These are phyloP conservation scores for Nomada lathburiana DNA, from an alignment of 2,888 invertebrate species.

Conservation along the genomic window DNA sequence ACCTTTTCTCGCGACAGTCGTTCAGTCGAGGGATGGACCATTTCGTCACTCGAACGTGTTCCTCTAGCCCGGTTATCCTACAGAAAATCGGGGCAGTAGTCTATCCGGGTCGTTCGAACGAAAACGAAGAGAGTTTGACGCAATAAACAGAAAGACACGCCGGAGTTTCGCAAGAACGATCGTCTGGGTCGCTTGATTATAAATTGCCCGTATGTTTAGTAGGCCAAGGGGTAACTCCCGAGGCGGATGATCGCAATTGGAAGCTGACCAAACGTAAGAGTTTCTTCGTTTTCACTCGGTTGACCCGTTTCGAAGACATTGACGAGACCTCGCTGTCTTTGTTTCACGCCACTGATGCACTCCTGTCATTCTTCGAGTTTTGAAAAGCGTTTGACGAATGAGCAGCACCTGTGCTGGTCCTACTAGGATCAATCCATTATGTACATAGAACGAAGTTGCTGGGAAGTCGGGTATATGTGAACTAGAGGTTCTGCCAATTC, in stretches of 20 bases:
- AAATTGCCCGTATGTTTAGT: conserved; percentile 35
- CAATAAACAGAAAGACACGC: background rate
- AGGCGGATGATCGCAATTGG: conserved; percentile 61
- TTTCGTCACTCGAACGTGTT: background rate
- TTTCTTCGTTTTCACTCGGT: conserved; percentile 51
- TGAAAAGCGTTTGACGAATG: background rate
- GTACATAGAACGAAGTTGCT: too few relatives aligned
- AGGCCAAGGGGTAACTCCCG: conserved; percentile 22
- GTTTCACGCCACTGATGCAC: background rate
- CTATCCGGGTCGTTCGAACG: conserved; percentile 20
- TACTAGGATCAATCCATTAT: too few relatives aligned
- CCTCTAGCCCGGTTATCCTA: too few relatives aligned
- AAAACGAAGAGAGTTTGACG: conserved; percentile 18
- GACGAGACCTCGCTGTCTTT: conserved; percentile 1
- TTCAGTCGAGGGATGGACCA: background rate
- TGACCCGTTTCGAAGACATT: conserved; percentile 13
- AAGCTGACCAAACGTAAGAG: conserved; percentile 75
- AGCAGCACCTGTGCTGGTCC: too few relatives aligned
- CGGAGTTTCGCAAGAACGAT: conserved; percentile 1
- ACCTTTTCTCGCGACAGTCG: background rate
- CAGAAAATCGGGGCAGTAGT: conserved; percentile 5
- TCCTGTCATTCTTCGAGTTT: background rate
- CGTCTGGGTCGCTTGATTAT: conserved; percentile 33
- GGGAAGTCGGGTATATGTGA: too few relatives aligned
- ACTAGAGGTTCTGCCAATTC: too few relatives aligned